Evolutionary conservation across 35 echinoderm and acorn worm species (phyloP).

Genomic region (Apostichopus japonicus): DNA sequence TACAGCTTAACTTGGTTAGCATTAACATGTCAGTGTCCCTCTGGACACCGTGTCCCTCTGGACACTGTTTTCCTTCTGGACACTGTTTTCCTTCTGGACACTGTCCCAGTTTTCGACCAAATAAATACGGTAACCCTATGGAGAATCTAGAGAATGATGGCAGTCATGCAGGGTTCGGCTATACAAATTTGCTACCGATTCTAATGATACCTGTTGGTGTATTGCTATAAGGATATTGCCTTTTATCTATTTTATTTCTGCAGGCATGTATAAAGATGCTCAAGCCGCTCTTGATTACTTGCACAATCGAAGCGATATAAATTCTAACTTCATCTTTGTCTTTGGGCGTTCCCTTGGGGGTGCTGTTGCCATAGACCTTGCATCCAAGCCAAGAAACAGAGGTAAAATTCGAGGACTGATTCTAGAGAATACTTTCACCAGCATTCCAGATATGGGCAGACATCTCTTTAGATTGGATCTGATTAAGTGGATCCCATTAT

Average conservation of each 20-base stretch:
- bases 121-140: too few relatives aligned
- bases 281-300: constrained; percentile 89
- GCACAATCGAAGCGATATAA: constrained; percentile 81
- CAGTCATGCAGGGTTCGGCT: too few relatives aligned
- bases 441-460: constrained; percentile 88
- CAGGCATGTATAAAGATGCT: constrained; percentile 93
- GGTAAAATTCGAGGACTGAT: constrained; percentile 74
- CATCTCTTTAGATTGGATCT: constrained; percentile 71
- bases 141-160: too few relatives aligned
- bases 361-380: constrained; percentile 86
- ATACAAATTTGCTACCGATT: too few relatives aligned
- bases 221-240: background rate
- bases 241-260: background rate
- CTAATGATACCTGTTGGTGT: too few relatives aligned
- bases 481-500: constrained; percentile 81
- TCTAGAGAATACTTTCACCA: constrained; percentile 96
- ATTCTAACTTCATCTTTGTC: constrained; percentile 70
- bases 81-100: too few relatives aligned
- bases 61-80: too few relatives aligned
- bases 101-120: too few relatives aligned
- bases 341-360: constrained; percentile 98
- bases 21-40: too few relatives aligned
- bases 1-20: too few relatives aligned
- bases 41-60: too few relatives aligned
- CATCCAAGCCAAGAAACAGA: constrained; percentile 61